Percentiles rank a stretch among this genome's conserved stretches.
These are phyloP conservation scores for Drosophila multiciliata DNA, from an alignment of 2,888 invertebrate species.

Conservation along the genomic window DNA sequence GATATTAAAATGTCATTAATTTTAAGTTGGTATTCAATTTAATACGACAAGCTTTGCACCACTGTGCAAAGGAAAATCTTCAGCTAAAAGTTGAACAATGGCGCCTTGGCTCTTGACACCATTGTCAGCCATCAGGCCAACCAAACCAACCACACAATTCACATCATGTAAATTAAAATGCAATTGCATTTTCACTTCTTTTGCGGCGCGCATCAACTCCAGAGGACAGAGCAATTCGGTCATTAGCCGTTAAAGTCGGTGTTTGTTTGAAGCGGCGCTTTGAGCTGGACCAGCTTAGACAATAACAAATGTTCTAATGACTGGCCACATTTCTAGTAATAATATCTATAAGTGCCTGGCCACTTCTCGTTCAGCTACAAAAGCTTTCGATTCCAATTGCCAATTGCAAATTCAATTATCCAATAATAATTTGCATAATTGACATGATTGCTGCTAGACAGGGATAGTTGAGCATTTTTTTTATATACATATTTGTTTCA, in stretches of 20 bases:
- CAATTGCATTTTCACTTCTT: conserved; percentile 77
- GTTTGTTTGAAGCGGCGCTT: conserved; percentile 11
- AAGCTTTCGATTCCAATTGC: conserved; percentile 43
- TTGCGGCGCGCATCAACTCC: conserved; percentile 39
- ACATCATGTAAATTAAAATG: conserved; percentile 77
- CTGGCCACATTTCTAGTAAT: conserved; percentile 6
- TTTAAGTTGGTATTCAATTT: background rate
- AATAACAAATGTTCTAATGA: conserved; percentile 24
- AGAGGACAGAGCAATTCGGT: conserved; percentile 24
- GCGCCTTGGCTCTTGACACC: conserved; percentile 71
- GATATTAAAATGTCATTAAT: background rate
- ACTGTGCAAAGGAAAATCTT: conserved; percentile 56
- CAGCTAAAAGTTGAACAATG: conserved; percentile 44
- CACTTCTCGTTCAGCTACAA: conserved; percentile 8
- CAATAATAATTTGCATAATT: conserved; percentile 63
- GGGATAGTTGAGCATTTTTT: conserved; percentile 30
- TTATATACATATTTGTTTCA: conserved; percentile 12
- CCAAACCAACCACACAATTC: conserved; percentile 62
- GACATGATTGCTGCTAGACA: conserved; percentile 31
- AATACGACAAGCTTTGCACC: conserved; percentile 42
- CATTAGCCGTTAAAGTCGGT: conserved; percentile 29
- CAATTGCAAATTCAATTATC: conserved; percentile 42
- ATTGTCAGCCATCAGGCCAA: conserved; percentile 40
- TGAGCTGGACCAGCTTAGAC: conserved; percentile 7
- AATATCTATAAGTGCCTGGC: conserved; percentile 25